Percentiles rank a stretch among this genome's conserved stretches.
Conservation (phyloP, 2,113 vertebrate species). For the Gymnarchus niloticus region DNA sequence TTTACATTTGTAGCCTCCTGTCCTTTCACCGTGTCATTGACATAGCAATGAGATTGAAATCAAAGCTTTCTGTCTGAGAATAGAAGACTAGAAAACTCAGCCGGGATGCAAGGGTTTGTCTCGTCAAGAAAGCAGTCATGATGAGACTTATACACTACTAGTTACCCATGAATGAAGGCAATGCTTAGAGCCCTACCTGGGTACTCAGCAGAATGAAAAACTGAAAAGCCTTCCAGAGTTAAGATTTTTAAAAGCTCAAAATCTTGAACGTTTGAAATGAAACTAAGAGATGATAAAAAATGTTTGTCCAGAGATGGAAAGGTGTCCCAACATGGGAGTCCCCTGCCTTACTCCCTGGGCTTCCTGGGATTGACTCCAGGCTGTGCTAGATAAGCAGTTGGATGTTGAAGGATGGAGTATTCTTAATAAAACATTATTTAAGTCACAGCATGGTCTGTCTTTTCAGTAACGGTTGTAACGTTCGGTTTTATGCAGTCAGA, state of each 20-base stretch:
- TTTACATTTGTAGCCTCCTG: too few species aligned
- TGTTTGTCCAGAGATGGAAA: too few species aligned
- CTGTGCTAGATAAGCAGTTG: neutral
- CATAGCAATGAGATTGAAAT: too few species aligned
- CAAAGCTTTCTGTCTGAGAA: too few species aligned
- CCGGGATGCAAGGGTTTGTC: too few species aligned
- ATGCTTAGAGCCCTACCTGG: neutral
- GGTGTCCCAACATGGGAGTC: too few species aligned
- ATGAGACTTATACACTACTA: neutral
- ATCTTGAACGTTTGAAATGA: too few species aligned
- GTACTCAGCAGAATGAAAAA: neutral
- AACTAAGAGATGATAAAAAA: too few species aligned
- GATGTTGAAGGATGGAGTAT: neutral
- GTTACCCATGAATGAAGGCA: neutral
- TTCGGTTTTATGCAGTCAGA: neutral
- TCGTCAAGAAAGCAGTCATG: too few species aligned
- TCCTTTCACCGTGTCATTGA: too few species aligned
- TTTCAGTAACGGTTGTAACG: neutral
- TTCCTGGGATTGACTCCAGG: too few species aligned
- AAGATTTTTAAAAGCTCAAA: neutral
- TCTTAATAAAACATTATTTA: neutral
- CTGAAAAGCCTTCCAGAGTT: neutral
- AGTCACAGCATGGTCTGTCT: neutral
- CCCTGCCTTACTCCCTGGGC: too few species aligned
- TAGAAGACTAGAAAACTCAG: neutral